phyloP scores from a whole-genome alignment of 2,113 vertebrate genomes.

The Embiotoca jacksoni region DNA sequence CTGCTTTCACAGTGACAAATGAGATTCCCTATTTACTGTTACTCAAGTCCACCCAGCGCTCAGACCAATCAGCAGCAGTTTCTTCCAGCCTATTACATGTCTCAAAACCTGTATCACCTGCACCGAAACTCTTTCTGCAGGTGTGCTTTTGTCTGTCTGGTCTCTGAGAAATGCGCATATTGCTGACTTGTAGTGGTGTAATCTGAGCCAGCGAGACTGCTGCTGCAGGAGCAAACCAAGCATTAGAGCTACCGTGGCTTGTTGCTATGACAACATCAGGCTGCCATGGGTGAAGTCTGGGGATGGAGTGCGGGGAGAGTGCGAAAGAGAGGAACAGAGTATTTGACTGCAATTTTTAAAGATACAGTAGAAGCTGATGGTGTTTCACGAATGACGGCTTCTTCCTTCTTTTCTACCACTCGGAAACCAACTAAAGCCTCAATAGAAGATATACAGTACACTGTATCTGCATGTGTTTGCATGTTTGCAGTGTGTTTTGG shows the following conservation, averaged over 20 bases:
- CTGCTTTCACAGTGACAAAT: background rate
- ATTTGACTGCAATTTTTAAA: slow-evolving; percentile 26
- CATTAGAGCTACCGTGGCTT: slow-evolving; percentile 35
- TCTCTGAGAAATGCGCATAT: slow-evolving; percentile 23
- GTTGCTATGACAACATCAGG: slow-evolving; percentile 80
- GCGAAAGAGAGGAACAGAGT: background rate
- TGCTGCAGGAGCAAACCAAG: slow-evolving; percentile 22
- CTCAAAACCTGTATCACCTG: background rate
- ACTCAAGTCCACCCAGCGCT: slow-evolving; percentile 12
- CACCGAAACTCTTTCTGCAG: background rate
- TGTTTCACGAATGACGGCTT: background rate
- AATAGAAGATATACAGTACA: background rate
- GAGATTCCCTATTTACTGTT: background rate
- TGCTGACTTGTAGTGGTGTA: slow-evolving; percentile 42
- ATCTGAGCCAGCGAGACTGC: slow-evolving; percentile 49
- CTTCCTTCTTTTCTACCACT: background rate
- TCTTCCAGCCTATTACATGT: background rate
- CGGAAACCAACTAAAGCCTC: background rate
- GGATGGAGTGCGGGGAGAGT: slow-evolving; percentile 42
- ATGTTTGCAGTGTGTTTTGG: background rate
- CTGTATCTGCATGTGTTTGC: background rate
- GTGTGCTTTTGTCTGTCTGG: background rate
- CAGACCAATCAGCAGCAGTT: slow-evolving; percentile 2
- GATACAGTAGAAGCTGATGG: slow-evolving; percentile 20
- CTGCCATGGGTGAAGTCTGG: slow-evolving; percentile 35